Evolutionary conservation across 2,113 vertebrate genomes (phyloP), one percentile per base, ranked within the genome.

Genomic region (Crotalus helleri): DNA sequence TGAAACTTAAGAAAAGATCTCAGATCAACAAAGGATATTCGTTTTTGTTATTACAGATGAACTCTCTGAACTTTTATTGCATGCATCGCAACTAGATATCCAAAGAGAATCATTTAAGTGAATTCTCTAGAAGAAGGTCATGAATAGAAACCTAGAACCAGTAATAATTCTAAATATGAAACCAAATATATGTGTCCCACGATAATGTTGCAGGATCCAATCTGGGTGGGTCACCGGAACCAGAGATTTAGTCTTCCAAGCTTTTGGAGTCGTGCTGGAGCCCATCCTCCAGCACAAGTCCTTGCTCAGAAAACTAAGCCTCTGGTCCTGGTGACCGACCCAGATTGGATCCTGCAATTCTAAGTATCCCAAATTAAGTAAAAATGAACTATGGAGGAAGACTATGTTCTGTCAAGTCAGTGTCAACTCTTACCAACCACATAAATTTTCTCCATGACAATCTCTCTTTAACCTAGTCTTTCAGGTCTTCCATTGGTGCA

Each of bases 1-100:
- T 95, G 94, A 85, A 95, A 93, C 94, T 96, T 95, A 95, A 93
- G 55, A 93, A 96, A 94, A 94, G 93, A 88, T 26, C 93, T 88
- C 95, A 91, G 94, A 91, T 89, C 69, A 94, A 89, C 49, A 94
- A 90, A 95, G 95, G 94, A 93, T n/a, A 94, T 93, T 95, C 93
- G 91, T 33, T 96, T 81, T 95, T 90, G 95, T 92, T n/a, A 90
- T 49, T 33, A 69, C 13, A 90, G 15, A 94, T 93, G 95, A 90
- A 97, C 93, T 94, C 90, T 96, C 93, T 81, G 91, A 93, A 5
- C 92, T 95, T 92, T 94, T 94, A 95, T 91, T 85, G 46, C 46
- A 46, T 46, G 46, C 33, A 81, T 21, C 4, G 7, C 33, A 44
- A 81, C 33, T 81, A 44, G 33, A 81, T 44, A 81, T 21, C 17